phyloP scores from a whole-genome alignment of 2,797 vertebrate species.

The Triplophysa yarkandensis region DNA sequence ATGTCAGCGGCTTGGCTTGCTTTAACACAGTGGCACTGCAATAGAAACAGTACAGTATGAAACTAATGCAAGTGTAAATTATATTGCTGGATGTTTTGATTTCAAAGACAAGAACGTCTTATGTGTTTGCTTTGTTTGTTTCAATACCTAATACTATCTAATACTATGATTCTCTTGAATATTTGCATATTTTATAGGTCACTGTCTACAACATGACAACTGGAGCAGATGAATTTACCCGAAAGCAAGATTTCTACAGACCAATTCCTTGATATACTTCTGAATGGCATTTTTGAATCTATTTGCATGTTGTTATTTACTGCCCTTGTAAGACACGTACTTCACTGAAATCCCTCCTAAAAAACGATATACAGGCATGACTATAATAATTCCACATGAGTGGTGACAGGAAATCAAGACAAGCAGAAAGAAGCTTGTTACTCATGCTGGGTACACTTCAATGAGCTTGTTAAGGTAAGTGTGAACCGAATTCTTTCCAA shows the following conservation, averaged over 20 bases:
- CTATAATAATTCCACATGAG: conserved; percentile 4
- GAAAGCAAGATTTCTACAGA: conserved; percentile 10
- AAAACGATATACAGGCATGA: not conserved
- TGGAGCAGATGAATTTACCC: conserved; percentile 12
- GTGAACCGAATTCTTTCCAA: conserved; percentile 38
- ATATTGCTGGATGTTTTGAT: too few species aligned
- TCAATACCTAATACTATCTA: too few species aligned
- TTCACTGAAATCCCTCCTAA: not conserved
- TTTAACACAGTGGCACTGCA: not conserved
- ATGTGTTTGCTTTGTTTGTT: not conserved
- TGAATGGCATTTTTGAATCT: not conserved
- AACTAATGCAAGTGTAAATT: not conserved
- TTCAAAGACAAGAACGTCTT: conserved; percentile 1
- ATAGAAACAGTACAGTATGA: not conserved
- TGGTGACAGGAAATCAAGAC: conserved; percentile 25
- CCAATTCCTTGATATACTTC: not conserved
- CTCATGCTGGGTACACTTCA: conserved; percentile 24
- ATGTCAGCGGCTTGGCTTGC: not conserved
- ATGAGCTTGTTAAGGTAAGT: conserved; percentile 41
- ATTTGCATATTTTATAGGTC: conserved; percentile 28
- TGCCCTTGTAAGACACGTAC: not conserved
- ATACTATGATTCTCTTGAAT: not conserved
- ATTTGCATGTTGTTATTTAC: not conserved
- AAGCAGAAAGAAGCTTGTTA: conserved; percentile 11
- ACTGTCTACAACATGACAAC: conserved; percentile 10